Percentiles rank a stretch among this genome's conserved stretches.
phyloP scores from a whole-genome alignment of 92 coral and sea anemone species.

The Parazoanthus swiftii region DNA sequence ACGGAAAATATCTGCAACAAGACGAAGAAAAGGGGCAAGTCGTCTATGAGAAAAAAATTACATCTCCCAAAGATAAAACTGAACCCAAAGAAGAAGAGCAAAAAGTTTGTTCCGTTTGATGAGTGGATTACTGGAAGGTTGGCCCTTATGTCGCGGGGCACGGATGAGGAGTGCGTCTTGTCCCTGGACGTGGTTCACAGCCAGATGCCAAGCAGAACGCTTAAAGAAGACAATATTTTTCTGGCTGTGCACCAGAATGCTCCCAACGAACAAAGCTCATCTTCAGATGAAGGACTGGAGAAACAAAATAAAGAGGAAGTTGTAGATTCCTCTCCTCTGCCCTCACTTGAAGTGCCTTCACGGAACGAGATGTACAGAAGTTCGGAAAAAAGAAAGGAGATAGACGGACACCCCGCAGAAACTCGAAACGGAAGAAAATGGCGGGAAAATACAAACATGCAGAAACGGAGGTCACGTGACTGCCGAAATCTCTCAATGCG shows the following conservation, averaged over 20 bases:
- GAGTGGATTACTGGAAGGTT: not conserved
- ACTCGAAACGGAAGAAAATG: not conserved
- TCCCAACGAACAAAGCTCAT: not conserved
- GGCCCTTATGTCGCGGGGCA: not conserved
- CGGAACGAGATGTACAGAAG: conserved; percentile 8
- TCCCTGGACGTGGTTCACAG: conserved; percentile 18
- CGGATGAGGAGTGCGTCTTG: not conserved
- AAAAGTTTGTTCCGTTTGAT: not conserved
- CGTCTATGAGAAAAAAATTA: not conserved
- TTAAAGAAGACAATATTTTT: not conserved
- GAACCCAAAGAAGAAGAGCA: not conserved
- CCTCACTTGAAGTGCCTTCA: conserved; percentile 3
- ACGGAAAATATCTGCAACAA: not conserved
- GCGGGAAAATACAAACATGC: not conserved
- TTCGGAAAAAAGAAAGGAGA: not conserved
- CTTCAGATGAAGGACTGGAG: not conserved
- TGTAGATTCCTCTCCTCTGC: not conserved
- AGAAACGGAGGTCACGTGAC: not conserved
- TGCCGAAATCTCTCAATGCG: not conserved
- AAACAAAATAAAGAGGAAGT: not conserved
- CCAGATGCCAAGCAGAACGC: conserved; percentile 14
- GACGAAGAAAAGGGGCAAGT: not conserved
- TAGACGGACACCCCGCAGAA: not conserved
- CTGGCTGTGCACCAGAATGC: not conserved
- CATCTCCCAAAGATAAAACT: not conserved